phyloP scores from a whole-genome alignment of 2,113 vertebrate species.

The Stegastes partitus region DNA sequence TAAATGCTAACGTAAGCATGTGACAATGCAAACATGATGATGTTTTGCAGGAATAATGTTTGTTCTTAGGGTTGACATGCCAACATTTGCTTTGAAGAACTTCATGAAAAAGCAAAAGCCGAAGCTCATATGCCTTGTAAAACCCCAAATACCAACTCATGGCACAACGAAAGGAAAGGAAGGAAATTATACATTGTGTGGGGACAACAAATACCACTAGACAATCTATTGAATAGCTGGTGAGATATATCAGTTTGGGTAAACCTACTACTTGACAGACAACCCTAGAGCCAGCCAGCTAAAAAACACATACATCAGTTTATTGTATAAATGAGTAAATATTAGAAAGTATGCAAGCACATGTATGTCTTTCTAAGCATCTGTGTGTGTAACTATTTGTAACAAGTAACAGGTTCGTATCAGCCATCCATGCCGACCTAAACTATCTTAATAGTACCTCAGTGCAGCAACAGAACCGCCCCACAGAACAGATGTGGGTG shows the following conservation, averaged over 20 bases:
- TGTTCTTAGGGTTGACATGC: too few relatives aligned
- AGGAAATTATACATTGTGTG: too few relatives aligned
- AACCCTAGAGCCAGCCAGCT: background rate
- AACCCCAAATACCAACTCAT: too few relatives aligned
- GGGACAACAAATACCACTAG: too few relatives aligned
- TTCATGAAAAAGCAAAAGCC: too few relatives aligned
- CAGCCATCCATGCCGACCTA: slow-evolving; percentile 1
- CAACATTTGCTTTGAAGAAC: too few relatives aligned
- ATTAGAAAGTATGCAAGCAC: background rate
- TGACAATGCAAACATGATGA: too few relatives aligned
- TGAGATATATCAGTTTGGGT: background rate
- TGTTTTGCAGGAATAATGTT: too few relatives aligned
- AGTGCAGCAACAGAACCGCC: background rate
- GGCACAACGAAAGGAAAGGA: too few relatives aligned
- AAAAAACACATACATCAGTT: background rate
- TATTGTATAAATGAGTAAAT: background rate
- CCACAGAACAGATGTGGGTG: slow-evolving; percentile 44
- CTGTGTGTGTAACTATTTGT: background rate
- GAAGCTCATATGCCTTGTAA: too few relatives aligned
- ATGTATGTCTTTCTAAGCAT: background rate
- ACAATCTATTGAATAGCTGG: background rate
- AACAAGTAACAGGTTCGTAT: slow-evolving; percentile 13
- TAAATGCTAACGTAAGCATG: too few relatives aligned
- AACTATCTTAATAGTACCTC: slow-evolving; percentile 11
- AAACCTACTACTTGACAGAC: background rate